These are phyloP conservation scores for Papilio polytes DNA, from an alignment of 1,140 invertebrate genomes.

Conservation along the genomic window DNA sequence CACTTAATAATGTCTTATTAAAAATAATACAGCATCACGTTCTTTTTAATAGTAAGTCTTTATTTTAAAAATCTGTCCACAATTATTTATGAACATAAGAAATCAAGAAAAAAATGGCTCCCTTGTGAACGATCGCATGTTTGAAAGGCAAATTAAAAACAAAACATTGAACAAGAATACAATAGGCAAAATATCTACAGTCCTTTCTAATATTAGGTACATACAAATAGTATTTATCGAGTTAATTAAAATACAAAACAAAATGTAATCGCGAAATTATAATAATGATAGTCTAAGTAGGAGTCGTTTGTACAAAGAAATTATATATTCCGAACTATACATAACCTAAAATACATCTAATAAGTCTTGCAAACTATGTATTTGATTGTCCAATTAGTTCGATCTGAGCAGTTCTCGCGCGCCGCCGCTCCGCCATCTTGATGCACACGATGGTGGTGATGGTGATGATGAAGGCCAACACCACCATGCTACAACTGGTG, in stretches of 20 bases:
- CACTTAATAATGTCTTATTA: background rate
- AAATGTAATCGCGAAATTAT: too few relatives aligned
- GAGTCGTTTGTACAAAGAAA: background rate
- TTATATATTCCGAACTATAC: background rate
- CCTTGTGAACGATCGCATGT: too few relatives aligned
- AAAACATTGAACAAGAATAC: too few relatives aligned
- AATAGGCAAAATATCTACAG: too few relatives aligned
- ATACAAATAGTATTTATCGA: too few relatives aligned
- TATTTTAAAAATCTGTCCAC: background rate
- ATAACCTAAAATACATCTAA: background rate
- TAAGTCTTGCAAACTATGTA: background rate
- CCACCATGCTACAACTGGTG: constrained; percentile 23
- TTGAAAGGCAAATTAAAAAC: too few relatives aligned
- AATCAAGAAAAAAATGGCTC: too few relatives aligned
- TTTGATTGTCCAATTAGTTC: background rate
- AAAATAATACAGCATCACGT: background rate
- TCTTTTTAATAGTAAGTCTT: background rate
- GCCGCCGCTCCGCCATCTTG: background rate
- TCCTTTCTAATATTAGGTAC: too few relatives aligned
- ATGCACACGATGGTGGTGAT: constrained; percentile 16
- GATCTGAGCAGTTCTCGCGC: background rate
- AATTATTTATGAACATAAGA: background rate
- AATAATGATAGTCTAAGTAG: too few relatives aligned
- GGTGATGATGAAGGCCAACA: constrained; percentile 23
- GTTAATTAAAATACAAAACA: too few relatives aligned